Evolutionary conservation across 2,797 vertebrate species (phyloP).

Genomic region (Urosaurus nigricauda): DNA sequence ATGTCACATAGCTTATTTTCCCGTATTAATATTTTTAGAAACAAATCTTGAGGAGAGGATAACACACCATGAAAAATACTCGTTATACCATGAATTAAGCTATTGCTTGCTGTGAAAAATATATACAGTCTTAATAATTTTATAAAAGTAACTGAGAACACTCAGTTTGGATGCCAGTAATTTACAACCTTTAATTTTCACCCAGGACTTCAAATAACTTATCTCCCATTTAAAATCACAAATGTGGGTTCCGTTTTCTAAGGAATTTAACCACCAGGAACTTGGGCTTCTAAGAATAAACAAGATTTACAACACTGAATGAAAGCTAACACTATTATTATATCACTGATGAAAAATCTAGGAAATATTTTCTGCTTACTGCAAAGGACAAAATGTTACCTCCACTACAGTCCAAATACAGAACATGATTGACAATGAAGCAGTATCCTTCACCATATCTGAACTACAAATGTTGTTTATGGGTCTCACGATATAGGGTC

Average conservation of each 20-base stretch:
- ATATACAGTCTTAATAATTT: slow-evolving; percentile 33
- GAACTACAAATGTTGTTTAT: not conserved
- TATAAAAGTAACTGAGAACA: slow-evolving; percentile 12
- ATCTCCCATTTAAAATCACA: slow-evolving; percentile 8
- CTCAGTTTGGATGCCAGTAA: slow-evolving; percentile 3
- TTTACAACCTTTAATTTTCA: slow-evolving; percentile 31
- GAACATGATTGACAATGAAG: not conserved
- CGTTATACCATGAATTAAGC: slow-evolving; percentile 28
- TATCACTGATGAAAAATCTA: not conserved
- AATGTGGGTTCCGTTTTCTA: not conserved
- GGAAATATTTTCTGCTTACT: no score
- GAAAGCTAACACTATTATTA: not conserved
- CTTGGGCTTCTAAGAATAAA: not conserved
- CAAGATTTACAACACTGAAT: not conserved
- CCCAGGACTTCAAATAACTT: slow-evolving; percentile 6
- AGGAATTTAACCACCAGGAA: not conserved
- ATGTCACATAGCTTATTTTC: slow-evolving; percentile 8
- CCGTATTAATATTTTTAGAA: slow-evolving; percentile 10
- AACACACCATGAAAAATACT: slow-evolving; percentile 24
- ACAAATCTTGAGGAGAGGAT: slow-evolving; percentile 14
- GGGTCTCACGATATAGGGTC: not conserved
- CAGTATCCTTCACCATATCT: not conserved
- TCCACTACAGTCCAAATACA: no score
- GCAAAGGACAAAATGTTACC: no score
- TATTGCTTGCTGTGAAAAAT: slow-evolving; percentile 35